phyloP scores from a whole-genome alignment of 2,888 invertebrate species.

The Drosophila lacicola region DNA sequence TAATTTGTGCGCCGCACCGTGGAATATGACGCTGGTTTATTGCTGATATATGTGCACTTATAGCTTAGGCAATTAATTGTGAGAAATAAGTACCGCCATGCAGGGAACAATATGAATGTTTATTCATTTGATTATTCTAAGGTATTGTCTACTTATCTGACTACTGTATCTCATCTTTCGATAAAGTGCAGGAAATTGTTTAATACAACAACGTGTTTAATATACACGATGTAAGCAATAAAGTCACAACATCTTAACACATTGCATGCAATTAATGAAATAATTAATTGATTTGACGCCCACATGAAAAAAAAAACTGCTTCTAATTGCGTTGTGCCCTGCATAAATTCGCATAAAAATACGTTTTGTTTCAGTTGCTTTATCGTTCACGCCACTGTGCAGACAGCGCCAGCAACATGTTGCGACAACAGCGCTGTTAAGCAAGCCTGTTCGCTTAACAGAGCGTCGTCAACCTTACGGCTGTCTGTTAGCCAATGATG shows the following conservation, averaged over 20 bases:
- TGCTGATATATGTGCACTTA: background rate
- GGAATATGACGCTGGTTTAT: constrained; percentile 8
- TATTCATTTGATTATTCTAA: background rate
- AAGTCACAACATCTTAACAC: background rate
- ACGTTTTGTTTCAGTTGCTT: background rate
- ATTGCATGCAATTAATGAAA: background rate
- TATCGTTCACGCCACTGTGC: constrained; percentile 43
- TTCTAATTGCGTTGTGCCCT: background rate
- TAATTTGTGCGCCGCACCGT: constrained; percentile 34
- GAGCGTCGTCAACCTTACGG: constrained; percentile 34
- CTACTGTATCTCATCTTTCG: background rate
- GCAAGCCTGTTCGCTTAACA: constrained; percentile 40
- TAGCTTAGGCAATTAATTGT: background rate
- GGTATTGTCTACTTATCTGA: constrained; percentile 5
- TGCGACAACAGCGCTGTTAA: constrained; percentile 56
- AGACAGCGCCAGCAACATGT: constrained; percentile 47
- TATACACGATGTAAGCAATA: background rate
- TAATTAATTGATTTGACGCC: background rate
- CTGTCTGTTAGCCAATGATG: constrained; percentile 31
- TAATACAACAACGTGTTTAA: background rate
- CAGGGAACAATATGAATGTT: background rate
- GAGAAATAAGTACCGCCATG: background rate
- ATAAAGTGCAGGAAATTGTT: background rate
- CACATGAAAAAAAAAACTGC: background rate
- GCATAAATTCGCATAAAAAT: background rate